Conservation (phyloP, 2,888 invertebrate genomes). For the Drosophila subquinaria region DNA sequence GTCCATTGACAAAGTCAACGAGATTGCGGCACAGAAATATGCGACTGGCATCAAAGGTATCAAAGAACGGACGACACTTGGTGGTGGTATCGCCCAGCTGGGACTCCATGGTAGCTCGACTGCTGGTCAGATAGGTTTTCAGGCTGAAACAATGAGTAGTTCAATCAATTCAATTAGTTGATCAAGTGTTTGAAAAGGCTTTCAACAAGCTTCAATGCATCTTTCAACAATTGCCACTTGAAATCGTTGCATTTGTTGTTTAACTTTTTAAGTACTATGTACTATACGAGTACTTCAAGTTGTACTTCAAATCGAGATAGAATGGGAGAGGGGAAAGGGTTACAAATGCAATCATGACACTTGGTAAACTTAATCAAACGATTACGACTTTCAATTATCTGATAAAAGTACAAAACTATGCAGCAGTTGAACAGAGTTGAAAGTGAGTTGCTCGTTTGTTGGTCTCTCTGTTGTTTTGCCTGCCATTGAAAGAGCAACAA, state of each 20-base stretch:
- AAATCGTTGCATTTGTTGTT: conserved; percentile 4
- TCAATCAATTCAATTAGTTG: conserved; percentile 1
- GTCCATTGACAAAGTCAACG: conserved; percentile 87
- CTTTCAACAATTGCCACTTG: neutral
- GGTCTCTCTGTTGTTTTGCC: conserved; percentile 29
- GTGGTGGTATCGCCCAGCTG: conserved; percentile 88
- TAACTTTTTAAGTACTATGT: neutral
- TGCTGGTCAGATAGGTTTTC: conserved; percentile 89
- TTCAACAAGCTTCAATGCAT: conserved; percentile 2
- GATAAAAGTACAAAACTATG: conserved; percentile 68
- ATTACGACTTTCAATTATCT: conserved; percentile 81
- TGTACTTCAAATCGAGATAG: conserved; percentile 7
- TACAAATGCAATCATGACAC: conserved; percentile 70
- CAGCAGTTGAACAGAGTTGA: conserved; percentile 13
- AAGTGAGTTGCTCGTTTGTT: conserved; percentile 36
- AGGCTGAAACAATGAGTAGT: conserved; percentile 85
- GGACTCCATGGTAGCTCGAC: conserved; percentile 89
- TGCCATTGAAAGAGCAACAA: conserved; percentile 37
- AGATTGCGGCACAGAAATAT: conserved; percentile 85
- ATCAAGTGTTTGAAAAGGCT: neutral
- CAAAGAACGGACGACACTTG: conserved; percentile 90
- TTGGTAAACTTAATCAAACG: conserved; percentile 78
- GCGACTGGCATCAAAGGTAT: conserved; percentile 89
- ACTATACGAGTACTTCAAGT: conserved; percentile 3
- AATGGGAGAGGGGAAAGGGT: neutral